A percentile compares a stretch with the other conserved stretches of the same genome.
Evolutionary conservation across 2,113 vertebrate species (phyloP).

Genomic region (Gymnarchus niloticus): DNA sequence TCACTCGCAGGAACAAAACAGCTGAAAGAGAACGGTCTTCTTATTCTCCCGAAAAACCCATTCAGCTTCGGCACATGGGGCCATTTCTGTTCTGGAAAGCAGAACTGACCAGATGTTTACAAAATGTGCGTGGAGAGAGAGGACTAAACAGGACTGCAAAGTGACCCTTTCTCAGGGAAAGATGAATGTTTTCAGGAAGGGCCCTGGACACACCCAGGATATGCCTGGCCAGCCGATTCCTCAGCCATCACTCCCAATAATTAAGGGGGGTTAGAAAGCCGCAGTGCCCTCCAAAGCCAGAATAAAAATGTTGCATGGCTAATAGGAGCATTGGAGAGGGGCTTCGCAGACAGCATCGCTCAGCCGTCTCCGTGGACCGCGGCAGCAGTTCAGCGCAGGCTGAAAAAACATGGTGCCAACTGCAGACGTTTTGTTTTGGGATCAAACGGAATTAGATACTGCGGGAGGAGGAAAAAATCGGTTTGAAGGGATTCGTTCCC

Average conservation of each 20-base stretch:
- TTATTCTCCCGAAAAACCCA: too few relatives aligned
- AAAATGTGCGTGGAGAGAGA: neutral
- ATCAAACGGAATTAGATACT: neutral
- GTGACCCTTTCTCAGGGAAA: neutral
- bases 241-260: neutral
- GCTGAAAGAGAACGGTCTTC: too few relatives aligned
- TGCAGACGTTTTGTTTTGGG: neutral
- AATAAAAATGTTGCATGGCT: neutral
- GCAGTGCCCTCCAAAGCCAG: neutral
- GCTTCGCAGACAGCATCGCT: neutral
- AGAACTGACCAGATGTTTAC: neutral
- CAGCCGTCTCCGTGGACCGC: neutral
- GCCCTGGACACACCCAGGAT: too few relatives aligned
- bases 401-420: neutral
- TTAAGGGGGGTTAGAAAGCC: neutral
- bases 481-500: neutral
- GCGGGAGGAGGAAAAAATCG: neutral
- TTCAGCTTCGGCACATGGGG: too few relatives aligned
- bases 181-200: neutral
- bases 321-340: neutral
- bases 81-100: neutral
- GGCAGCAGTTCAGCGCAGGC: neutral
- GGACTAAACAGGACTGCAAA: neutral
- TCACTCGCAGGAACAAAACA: neutral
- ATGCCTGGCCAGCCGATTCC: neutral